Evolutionary conservation across 2,113 vertebrate species (phyloP), one percentile per base, ranked within the genome.

Genomic region (Amazona guildingii): DNA sequence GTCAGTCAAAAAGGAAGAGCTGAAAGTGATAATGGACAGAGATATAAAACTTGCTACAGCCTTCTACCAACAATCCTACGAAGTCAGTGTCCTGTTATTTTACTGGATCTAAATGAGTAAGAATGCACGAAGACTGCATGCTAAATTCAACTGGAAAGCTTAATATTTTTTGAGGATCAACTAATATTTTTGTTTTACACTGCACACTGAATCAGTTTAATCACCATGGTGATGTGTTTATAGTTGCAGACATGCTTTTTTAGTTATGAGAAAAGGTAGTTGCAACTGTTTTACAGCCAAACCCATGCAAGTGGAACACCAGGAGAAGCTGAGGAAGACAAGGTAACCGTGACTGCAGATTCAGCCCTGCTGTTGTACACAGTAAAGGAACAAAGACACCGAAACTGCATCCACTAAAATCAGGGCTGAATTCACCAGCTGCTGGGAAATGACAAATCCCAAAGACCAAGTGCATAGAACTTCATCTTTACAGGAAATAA

Each of bases 241-340:
- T 21, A 83, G 63, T 7, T 83, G 61, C 12, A 78, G 17, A 43
- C 37, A 17, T 12, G 68, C 37, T 37, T 57, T 92, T 96, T 84
- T 68, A 61, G 59, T 25, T 90, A 48, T 41, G 33, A 91, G 43
- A 66, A 94, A 66, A 6, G 63, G 66, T 23, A 86, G 62, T 23
- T 79, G 31, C 31, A 88, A 64, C 43, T 86, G 39, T 44, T 78
- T 77, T 55, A 90, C 33, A 91, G 55, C 28, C 49, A 74, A 86
- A 63, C 2, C 18, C 61, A n/a, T 68, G 33, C 27, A 49, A 46
- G 4, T 1, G 35, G 62, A 94, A 75, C 43, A 72, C 15, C 7
- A 61, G 51, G n/a, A 80, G 33, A 67, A 91, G 72, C 31, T 61
- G 57, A 87, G 41, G 91, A 95, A 91, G 91, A 78, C 73, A 90